phyloP scores from a whole-genome alignment of 1,140 invertebrate genomes.

The Micrasema minimum region DNA sequence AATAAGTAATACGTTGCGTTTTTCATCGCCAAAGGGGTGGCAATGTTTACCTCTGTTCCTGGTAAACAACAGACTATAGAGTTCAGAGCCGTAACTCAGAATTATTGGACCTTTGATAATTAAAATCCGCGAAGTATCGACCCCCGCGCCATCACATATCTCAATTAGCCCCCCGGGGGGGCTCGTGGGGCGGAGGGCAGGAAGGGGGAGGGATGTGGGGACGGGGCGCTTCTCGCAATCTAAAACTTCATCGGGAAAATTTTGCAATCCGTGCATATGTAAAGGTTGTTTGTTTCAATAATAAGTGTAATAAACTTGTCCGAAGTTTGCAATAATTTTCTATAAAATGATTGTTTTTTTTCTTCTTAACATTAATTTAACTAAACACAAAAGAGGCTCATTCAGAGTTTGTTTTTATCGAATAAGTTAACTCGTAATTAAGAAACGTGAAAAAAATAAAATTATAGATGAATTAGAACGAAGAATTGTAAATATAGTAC shows the following conservation, averaged over 20 bases:
- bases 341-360: too few relatives aligned
- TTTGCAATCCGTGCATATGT: conserved; percentile 1
- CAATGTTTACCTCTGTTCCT: conserved; percentile 13
- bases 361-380: too few relatives aligned
- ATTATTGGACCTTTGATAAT: conserved; percentile 65
- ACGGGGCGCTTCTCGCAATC: background rate
- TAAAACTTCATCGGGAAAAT: conserved; percentile 12
- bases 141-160: conserved; percentile 63
- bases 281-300: too few relatives aligned
- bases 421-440: background rate
- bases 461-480: too few relatives aligned
- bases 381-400: too few relatives aligned
- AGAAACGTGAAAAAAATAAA: background rate
- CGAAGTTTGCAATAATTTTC: too few relatives aligned
- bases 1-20: conserved; percentile 10
- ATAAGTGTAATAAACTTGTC: too few relatives aligned
- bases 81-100: conserved; percentile 57
- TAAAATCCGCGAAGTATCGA: conserved; percentile 64
- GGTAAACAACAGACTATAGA: conserved; percentile 59
- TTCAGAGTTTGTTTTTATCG: background rate
- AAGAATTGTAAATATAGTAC: too few relatives aligned
- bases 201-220: background rate
- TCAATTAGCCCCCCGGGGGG: conserved; percentile 45
- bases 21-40: conserved; percentile 21
- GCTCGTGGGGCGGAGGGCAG: background rate